Percentiles rank a stretch among this genome's conserved stretches.
These are phyloP conservation scores for Cydia strobilella DNA, from an alignment of 1,140 invertebrate genomes.

Conservation along the genomic window DNA sequence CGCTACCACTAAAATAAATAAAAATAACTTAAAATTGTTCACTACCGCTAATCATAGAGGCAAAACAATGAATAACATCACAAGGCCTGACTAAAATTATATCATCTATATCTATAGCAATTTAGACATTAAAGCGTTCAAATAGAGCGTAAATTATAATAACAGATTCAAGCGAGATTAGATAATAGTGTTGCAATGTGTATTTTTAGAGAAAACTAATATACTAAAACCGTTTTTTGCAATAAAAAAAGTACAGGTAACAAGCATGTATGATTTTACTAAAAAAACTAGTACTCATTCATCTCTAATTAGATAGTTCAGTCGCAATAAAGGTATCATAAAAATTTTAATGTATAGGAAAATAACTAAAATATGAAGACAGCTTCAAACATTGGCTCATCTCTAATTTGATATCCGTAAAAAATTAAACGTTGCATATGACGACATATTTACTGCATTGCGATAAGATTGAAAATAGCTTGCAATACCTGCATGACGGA, in stretches of 20 bases:
- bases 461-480: not conserved
- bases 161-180: not conserved
- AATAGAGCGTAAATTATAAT: constrained; percentile 5
- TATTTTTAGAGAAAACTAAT: not conserved
- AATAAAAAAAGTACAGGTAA: not conserved
- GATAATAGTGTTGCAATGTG: constrained; percentile 1
- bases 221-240: not conserved
- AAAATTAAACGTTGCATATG: not conserved
- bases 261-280: too few species aligned
- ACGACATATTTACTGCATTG: not conserved
- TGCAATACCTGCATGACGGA: not conserved
- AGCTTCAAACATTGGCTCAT: not conserved
- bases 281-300: too few species aligned
- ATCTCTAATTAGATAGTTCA: too few species aligned
- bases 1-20: too few species aligned
- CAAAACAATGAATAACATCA: constrained; percentile 38
- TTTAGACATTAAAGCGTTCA: not conserved
- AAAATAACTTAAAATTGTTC: not conserved
- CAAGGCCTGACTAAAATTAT: constrained; percentile 8
- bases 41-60: constrained; percentile 11
- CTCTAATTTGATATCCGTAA: not conserved
- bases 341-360: too few species aligned
- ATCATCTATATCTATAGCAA: not conserved
- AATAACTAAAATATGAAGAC: not conserved
- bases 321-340: too few species aligned